Percentiles rank a stretch among this genome's conserved stretches.
phyloP scores from a whole-genome alignment of 1,140 invertebrate genomes.

The Ceratina japonica region DNA sequence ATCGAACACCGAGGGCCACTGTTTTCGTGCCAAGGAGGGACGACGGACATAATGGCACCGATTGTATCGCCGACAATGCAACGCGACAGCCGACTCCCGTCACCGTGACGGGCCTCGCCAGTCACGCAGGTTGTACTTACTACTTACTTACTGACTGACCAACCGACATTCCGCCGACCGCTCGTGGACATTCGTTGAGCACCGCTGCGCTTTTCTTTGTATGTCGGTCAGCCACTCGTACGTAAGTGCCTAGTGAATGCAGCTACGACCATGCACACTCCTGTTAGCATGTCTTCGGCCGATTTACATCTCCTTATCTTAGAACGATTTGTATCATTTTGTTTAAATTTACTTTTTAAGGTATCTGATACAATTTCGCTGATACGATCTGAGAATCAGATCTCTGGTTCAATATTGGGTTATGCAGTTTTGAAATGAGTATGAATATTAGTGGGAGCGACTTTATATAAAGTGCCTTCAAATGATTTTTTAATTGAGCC shows the following conservation, averaged over 20 bases:
- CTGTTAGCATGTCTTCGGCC: too few species aligned
- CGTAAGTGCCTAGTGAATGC: slow-evolving; percentile 5
- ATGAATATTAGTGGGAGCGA: too few species aligned
- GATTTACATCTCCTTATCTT: too few species aligned
- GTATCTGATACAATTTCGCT: too few species aligned
- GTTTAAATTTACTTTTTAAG: too few species aligned
- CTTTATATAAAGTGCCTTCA: too few species aligned
- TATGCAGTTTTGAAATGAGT: too few species aligned
- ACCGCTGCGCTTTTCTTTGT: slow-evolving; percentile 36
- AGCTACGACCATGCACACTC: not conserved
- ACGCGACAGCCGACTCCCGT: slow-evolving; percentile 13
- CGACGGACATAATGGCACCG: slow-evolving; percentile 11
- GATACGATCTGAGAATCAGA: too few species aligned
- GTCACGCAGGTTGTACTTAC: slow-evolving; percentile 17
- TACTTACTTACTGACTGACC: not conserved
- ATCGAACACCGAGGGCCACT: slow-evolving; percentile 7
- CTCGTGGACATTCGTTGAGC: not conserved
- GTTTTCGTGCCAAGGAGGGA: slow-evolving; percentile 2
- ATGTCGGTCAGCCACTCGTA: slow-evolving; percentile 35
- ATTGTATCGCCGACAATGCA: slow-evolving; percentile 21
- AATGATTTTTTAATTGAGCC: too few species aligned
- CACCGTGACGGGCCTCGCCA: slow-evolving; percentile 18
- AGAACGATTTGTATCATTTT: too few species aligned
- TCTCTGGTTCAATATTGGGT: too few species aligned
- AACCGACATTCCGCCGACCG: slow-evolving; percentile 4